Evolutionary conservation across 2,113 vertebrate species (phyloP), one percentile per base, ranked within the genome.

Genomic region (Gorsachius goisagi): DNA sequence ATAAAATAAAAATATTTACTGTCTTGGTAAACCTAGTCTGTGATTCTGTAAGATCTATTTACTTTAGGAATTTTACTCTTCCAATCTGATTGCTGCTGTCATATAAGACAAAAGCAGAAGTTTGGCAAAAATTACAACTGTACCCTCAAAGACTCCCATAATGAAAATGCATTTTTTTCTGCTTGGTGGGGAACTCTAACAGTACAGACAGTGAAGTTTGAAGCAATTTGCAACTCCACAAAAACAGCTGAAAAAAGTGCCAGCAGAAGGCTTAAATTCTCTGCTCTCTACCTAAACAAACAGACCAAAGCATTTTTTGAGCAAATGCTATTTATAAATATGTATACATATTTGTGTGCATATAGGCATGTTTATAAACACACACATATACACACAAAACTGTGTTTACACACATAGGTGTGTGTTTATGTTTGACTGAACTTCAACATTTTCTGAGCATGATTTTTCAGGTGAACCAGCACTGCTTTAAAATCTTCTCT

Each of bases 1-100:
- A 97, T 23, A 80, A 59, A 86, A 96, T 16, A 50, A 14, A 77
- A 81, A 69, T 71, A 95, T 85, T 90, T 91, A 95, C 27, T 68
- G 35, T 45, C 41, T 83, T 80, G 22, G 13, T 73, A 85, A 93
- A 67, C 5, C 32, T 15, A 85, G 18, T 52, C 20, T 44, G 24
- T 26, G 16, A 85, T 74, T 77, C 50, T 22, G 1, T 45, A 63
- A 64, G 15, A 64, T 33, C 71, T 66, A 23, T 8, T 69, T 71
- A 37, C 33, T 74, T 71, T 52, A 85, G 20, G 13, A 93, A 41
- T 39, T 62, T 67, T 44, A 52, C 52, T 74, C 17, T 66, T 66
- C 52, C 47, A 85, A 19, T 56, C 7, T 60, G 26, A 79, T 52
- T 68, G 47, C 26, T 78, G 49, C 35, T 94, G 18, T 49, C 44